phyloP scores from a whole-genome alignment of 1,140 invertebrate genomes.

The Solenopsis fugax region DNA sequence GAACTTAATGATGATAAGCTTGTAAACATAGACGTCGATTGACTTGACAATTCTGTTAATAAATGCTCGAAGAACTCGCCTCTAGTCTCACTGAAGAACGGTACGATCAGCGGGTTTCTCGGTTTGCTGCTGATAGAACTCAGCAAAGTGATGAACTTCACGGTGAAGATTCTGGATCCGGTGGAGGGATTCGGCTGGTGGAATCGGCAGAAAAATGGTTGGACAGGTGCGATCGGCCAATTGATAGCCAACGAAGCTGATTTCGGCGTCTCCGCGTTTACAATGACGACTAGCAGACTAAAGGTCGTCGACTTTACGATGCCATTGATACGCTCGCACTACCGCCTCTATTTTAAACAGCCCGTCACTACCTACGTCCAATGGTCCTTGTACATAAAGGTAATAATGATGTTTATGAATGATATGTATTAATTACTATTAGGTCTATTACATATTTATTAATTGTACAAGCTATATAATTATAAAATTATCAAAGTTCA shows the following conservation, averaged over 20 bases:
- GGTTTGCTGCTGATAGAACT: constrained; percentile 71
- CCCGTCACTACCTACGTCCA: constrained; percentile 56
- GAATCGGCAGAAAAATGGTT: constrained; percentile 70
- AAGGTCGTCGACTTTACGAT: constrained; percentile 78
- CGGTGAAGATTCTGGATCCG: constrained; percentile 8
- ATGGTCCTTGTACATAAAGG: constrained; percentile 78
- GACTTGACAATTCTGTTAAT: not conserved
- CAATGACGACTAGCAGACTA: constrained; percentile 73
- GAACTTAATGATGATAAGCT: not conserved
- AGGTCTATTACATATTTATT: no score
- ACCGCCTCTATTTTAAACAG: constrained; percentile 73
- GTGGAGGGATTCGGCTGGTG: constrained; percentile 69
- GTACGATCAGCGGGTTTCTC: constrained; percentile 54
- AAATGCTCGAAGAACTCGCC: constrained; percentile 67
- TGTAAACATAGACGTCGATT: not conserved
- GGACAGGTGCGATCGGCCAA: not conserved
- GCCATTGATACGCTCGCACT: constrained; percentile 73
- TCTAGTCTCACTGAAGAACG: constrained; percentile 54
- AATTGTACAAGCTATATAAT: no score
- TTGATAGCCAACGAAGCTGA: constrained; percentile 67
- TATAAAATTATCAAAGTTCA: no score
- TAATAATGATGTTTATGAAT: constrained; percentile 39
- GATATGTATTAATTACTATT: not conserved
- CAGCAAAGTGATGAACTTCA: constrained; percentile 74
- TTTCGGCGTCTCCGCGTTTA: constrained; percentile 76